These are phyloP conservation scores for Eupristina koningsbergeri DNA, from an alignment of 1,140 invertebrate genomes.

Conservation along the genomic window DNA sequence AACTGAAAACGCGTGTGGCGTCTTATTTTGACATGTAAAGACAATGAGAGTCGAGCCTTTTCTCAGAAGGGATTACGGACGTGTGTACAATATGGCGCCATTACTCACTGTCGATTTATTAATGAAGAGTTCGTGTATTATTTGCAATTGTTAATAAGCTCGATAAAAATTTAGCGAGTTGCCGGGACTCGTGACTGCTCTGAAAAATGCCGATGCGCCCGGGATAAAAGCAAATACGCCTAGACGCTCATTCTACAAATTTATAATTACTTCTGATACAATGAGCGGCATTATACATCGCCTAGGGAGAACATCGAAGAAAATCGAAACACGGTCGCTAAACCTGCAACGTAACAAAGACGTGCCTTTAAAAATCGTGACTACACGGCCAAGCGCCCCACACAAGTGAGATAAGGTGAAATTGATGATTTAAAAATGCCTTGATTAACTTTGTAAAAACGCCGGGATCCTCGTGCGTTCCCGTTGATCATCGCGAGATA, in stretches of 20 bases:
- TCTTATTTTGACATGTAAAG: background rate
- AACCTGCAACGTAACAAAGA: constrained; percentile 24
- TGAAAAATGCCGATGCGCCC: background rate
- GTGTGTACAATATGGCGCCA: background rate
- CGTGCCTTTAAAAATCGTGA: constrained; percentile 40
- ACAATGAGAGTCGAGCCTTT: background rate
- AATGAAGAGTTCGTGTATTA: background rate
- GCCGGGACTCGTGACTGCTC: background rate
- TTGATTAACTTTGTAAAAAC: constrained; percentile 46
- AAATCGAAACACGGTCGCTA: constrained; percentile 15
- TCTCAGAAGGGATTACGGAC: background rate
- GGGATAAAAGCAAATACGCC: background rate
- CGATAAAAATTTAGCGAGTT: background rate
- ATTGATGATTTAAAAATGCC: constrained; percentile 48
- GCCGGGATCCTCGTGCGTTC: constrained; percentile 19
- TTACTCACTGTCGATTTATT: background rate
- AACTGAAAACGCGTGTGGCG: background rate
- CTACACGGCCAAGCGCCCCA: constrained; percentile 19
- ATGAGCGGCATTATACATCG: constrained; percentile 11
- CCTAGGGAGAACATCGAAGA: background rate
- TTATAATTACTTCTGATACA: constrained; percentile 20
- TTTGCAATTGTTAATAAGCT: background rate
- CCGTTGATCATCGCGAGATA: constrained; percentile 31
- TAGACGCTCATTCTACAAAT: background rate
- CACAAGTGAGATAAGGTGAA: constrained; percentile 38